A percentile compares a stretch with the other conserved stretches of the same genome.
phyloP scores from a whole-genome alignment of 2,888 invertebrate genomes.

The Poecilus cupreus region DNA sequence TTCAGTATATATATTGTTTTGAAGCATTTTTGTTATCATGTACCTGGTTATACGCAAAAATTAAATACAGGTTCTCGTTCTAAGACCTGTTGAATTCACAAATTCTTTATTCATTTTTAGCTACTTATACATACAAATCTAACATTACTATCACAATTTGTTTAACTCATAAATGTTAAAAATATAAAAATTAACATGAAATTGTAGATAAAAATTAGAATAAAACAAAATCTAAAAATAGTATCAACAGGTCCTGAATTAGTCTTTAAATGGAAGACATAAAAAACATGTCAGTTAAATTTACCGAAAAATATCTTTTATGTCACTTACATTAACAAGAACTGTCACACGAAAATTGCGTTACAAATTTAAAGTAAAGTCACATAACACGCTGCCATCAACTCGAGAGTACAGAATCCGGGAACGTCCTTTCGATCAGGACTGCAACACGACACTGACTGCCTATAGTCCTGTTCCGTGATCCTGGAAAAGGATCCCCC shows the following conservation, averaged over 20 bases:
- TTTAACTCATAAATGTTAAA: no score
- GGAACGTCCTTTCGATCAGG: neutral
- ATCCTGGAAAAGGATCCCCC: constrained; percentile 50
- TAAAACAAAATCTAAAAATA: neutral
- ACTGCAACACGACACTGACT: constrained; percentile 21
- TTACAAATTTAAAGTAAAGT: neutral
- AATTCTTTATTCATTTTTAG: no score
- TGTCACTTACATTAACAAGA: neutral
- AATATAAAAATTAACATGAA: no score
- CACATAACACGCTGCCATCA: constrained; percentile 38
- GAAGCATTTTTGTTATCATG: no score
- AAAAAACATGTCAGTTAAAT: neutral
- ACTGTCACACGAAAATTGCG: neutral
- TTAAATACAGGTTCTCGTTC: no score
- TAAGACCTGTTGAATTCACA: no score
- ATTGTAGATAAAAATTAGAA: no score
- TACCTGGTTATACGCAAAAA: no score
- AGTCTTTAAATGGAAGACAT: neutral
- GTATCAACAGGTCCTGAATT: constrained; percentile 32
- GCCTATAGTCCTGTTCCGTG: constrained; percentile 35
- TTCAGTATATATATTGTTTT: no score
- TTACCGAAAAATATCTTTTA: neutral
- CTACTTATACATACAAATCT: no score
- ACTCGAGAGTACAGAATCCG: neutral
- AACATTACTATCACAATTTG: no score